phyloP scores from a whole-genome alignment of 2,888 invertebrate species.

The Drosophila nr. medialis region DNA sequence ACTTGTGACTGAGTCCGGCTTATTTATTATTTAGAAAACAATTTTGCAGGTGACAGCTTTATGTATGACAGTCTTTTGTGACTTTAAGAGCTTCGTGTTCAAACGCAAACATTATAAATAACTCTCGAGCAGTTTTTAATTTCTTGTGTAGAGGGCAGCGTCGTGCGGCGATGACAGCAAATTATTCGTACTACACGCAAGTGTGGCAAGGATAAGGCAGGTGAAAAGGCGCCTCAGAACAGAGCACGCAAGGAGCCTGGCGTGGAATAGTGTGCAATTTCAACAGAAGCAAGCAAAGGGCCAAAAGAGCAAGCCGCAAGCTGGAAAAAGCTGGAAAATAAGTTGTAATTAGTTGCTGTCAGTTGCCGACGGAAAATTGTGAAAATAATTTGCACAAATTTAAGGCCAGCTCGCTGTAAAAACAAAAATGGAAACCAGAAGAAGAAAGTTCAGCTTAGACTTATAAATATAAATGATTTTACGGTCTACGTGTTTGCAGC shows the following conservation, averaged over 20 bases:
- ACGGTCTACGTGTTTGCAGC: constrained; percentile 35
- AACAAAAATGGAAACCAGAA: not conserved
- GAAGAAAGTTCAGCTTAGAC: not conserved
- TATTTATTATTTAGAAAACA: constrained; percentile 49
- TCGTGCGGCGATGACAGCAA: constrained; percentile 61
- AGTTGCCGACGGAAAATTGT: constrained; percentile 41
- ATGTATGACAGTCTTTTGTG: not conserved
- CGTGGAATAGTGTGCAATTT: constrained; percentile 44
- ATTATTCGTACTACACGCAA: constrained; percentile 53
- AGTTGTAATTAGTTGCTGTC: constrained; percentile 74
- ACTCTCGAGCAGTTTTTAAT: constrained; percentile 56
- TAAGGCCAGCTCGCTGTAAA: constrained; percentile 17
- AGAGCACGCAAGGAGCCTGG: constrained; percentile 25
- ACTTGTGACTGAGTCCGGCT: constrained; percentile 7
- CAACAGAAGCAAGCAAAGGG: constrained; percentile 23
- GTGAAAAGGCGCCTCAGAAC: constrained; percentile 21
- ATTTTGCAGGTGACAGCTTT: constrained; percentile 23
- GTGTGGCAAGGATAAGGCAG: constrained; percentile 17
- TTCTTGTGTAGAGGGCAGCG: constrained; percentile 25
- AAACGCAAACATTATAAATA: constrained; percentile 42
- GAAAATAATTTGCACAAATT: constrained; percentile 54
- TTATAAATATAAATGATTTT: constrained; percentile 52
- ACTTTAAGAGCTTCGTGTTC: constrained; percentile 11
- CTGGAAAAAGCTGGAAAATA: constrained; percentile 32
- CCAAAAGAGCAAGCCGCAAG: constrained; percentile 27